Conservation (phyloP, 2,888 invertebrate species). For the Athalia circularis region DNA sequence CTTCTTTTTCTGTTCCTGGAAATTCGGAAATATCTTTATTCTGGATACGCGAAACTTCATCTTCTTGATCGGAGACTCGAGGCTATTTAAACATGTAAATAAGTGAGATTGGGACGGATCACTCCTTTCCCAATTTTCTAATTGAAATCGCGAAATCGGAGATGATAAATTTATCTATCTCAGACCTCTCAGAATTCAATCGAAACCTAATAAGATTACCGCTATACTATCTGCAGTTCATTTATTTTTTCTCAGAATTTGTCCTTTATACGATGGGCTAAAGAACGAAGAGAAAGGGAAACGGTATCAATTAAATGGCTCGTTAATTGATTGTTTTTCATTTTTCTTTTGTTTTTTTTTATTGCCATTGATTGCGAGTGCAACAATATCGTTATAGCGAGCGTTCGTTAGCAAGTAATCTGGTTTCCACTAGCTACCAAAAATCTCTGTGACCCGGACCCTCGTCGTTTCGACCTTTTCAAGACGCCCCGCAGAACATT, state of each 20-base stretch:
- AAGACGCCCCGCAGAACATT: too few relatives aligned
- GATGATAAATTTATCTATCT: slow-evolving; percentile 32
- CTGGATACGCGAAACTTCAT: too few relatives aligned
- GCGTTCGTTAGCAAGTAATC: slow-evolving; percentile 10
- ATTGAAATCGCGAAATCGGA: slow-evolving; percentile 37
- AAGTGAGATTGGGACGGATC: slow-evolving; percentile 21
- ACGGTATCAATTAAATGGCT: background rate
- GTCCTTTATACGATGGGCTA: background rate
- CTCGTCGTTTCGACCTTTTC: background rate
- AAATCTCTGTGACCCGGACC: slow-evolving; percentile 48
- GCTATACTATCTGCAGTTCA: too few relatives aligned
- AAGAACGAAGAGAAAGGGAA: background rate
- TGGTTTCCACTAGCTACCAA: background rate
- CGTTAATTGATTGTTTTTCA: background rate
- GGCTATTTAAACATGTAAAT: background rate
- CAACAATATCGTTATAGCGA: too few relatives aligned
- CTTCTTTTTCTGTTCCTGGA: slow-evolving; percentile 20
- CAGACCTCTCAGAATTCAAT: slow-evolving; percentile 5
- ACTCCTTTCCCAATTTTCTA: slow-evolving; percentile 12
- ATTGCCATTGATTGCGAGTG: background rate
- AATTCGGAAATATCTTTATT: background rate
- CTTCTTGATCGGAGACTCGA: background rate
- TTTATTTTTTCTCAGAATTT: too few relatives aligned
- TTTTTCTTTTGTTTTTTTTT: background rate
- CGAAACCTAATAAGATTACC: slow-evolving; percentile 5